These are phyloP conservation scores for Platyscapa corneri DNA, from an alignment of 1,140 invertebrate genomes.

Conservation along the genomic window DNA sequence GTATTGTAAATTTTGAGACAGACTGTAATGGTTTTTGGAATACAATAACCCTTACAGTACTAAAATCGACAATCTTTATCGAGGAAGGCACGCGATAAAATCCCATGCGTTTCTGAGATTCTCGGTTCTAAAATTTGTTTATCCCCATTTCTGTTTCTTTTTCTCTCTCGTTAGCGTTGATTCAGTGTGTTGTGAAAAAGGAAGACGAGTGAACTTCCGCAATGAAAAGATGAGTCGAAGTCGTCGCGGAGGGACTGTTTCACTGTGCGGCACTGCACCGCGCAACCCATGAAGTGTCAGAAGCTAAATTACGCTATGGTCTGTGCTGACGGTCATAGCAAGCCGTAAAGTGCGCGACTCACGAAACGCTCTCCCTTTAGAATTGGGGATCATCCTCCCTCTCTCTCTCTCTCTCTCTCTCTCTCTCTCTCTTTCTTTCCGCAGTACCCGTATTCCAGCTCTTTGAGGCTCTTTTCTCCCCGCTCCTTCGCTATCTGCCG, in stretches of 20 bases:
- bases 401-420: neutral
- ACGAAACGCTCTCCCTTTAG: constrained; percentile 22
- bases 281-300: constrained; percentile 31
- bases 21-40: neutral
- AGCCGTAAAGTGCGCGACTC: constrained; percentile 9
- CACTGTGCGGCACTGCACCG: neutral
- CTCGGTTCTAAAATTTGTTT: neutral
- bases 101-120: neutral
- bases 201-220: neutral
- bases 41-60: neutral
- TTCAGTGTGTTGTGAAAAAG: neutral
- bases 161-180: constrained; percentile 21
- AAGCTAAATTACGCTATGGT: constrained; percentile 35
- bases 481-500: neutral
- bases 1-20: neutral
- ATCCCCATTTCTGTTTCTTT: neutral
- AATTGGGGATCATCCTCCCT: constrained; percentile 40
- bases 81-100: neutral
- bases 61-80: neutral
- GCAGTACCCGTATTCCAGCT: neutral
- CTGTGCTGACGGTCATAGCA: constrained; percentile 4
- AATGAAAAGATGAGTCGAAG: constrained; percentile 20
- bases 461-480: neutral
- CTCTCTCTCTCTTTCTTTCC: neutral
- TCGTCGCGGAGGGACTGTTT: neutral